Evolutionary conservation across 2,888 invertebrate species (phyloP).

Genomic region (Linyphia triangularis): DNA sequence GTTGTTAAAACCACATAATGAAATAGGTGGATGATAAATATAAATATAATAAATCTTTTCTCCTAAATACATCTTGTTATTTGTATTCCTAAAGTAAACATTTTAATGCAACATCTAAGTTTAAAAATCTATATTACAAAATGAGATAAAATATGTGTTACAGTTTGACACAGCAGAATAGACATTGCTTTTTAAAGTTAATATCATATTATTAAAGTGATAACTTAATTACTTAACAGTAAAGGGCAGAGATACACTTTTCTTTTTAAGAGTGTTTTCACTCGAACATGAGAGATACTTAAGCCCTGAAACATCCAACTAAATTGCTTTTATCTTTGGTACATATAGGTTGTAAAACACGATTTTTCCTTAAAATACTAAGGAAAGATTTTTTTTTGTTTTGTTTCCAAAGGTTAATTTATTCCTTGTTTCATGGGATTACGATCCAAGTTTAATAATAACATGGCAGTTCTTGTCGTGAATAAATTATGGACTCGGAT

Average conservation of each 20-base stretch:
- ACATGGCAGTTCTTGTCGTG: not conserved
- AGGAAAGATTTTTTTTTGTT: not conserved
- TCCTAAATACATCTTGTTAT: not conserved
- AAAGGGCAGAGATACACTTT: too few species aligned
- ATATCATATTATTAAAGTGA: too few species aligned
- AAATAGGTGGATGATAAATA: not conserved
- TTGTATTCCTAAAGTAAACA: not conserved
- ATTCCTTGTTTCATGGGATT: too few species aligned
- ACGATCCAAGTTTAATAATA: not conserved
- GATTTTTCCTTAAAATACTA: not conserved
- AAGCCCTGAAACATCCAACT: not conserved
- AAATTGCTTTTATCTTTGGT: not conserved
- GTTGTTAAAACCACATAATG: not conserved
- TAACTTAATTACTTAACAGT: too few species aligned
- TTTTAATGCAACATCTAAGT: not conserved
- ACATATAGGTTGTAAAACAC: not conserved
- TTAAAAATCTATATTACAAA: too few species aligned
- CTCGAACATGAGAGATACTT: not conserved
- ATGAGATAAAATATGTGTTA: too few species aligned
- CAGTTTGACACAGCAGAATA: too few species aligned
- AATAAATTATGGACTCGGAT: constrained; percentile 11
- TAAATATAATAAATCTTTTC: not conserved
- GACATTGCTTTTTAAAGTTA: too few species aligned
- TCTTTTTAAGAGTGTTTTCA: too few species aligned
- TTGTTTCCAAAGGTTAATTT: not conserved